Percentiles rank a stretch among this genome's conserved stretches.
Conservation (phyloP, 2,113 vertebrate species). For the Nerophis lumbriciformis region DNA sequence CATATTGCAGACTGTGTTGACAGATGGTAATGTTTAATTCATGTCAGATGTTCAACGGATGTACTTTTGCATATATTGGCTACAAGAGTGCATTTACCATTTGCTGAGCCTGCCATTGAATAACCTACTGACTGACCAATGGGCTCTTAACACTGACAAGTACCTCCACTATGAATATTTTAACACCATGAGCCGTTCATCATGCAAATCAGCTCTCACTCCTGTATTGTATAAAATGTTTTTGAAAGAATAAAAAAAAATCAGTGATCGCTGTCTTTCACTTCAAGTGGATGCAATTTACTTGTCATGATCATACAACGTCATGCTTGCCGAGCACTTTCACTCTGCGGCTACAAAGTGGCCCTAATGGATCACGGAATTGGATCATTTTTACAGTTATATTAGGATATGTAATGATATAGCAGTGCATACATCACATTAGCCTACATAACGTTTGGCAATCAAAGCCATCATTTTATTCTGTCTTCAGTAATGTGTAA, state of each 20-base stretch:
- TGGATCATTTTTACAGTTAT: too few species aligned
- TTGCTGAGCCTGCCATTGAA: constrained; percentile 21
- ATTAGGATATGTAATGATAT: too few species aligned
- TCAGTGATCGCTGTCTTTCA: background rate
- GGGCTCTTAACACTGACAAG: constrained; percentile 34
- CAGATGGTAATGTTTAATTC: constrained; percentile 32
- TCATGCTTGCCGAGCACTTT: background rate
- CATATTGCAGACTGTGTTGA: background rate
- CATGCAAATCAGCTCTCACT: constrained; percentile 38
- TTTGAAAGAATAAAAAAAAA: background rate
- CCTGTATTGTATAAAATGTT: constrained; percentile 6
- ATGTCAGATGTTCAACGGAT: constrained; percentile 6
- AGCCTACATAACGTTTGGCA: too few species aligned
- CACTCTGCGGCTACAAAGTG: too few species aligned
- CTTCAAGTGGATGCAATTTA: background rate
- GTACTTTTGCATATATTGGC: background rate
- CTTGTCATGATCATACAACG: background rate
- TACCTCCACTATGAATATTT: constrained; percentile 55
- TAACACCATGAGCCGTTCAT: constrained; percentile 34
- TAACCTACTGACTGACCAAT: constrained; percentile 21
- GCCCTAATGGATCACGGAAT: too few species aligned
- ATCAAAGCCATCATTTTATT: too few species aligned
- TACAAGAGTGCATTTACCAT: constrained; percentile 20
- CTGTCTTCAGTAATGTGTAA: too few species aligned
- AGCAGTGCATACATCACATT: too few species aligned